phyloP scores from a whole-genome alignment of 2,113 vertebrate species.

The Scomber colias region DNA sequence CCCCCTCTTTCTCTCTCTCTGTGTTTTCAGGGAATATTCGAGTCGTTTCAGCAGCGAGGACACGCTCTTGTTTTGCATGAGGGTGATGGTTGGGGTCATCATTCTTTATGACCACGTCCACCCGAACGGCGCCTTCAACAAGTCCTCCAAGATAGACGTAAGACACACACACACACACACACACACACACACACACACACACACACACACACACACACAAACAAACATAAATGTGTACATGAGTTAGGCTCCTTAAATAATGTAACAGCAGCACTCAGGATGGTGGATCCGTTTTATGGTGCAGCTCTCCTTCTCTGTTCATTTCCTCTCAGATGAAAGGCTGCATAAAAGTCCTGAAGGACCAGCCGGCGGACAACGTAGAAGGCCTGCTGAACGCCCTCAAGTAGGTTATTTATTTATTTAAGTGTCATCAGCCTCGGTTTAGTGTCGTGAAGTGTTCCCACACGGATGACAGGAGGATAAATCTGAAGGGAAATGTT shows the following conservation, averaged over 20 bases:
- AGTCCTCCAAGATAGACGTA: slow-evolving; percentile 98
- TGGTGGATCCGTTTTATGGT: neutral
- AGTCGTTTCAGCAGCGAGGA: slow-evolving; percentile 97
- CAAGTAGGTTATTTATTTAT: slow-evolving; percentile 89
- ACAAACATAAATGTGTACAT: neutral
- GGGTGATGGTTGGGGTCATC: slow-evolving; percentile 99
- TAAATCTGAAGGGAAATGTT: no score
- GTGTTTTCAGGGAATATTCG: slow-evolving; percentile 90
- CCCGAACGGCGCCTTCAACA: slow-evolving; percentile 98
- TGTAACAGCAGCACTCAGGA: neutral
- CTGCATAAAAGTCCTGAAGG: slow-evolving; percentile 98
- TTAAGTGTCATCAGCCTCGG: no score
- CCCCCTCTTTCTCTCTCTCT: neutral
- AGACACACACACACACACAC: slow-evolving; percentile 63
- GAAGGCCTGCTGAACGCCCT: slow-evolving; percentile 98
- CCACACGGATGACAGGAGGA: no score
- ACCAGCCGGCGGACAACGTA: slow-evolving; percentile 97
- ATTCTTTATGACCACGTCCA: slow-evolving; percentile 98
- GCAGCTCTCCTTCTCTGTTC: neutral
- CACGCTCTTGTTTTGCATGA: slow-evolving; percentile 97
- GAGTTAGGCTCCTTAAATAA: neutral
- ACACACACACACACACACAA: neutral
- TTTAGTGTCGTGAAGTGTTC: no score
- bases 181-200: neutral
- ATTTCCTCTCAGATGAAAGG: slow-evolving; percentile 94